These are phyloP conservation scores for Callyntrura sp. DNA, from an alignment of 2,888 invertebrate genomes.

Conservation along the genomic window DNA sequence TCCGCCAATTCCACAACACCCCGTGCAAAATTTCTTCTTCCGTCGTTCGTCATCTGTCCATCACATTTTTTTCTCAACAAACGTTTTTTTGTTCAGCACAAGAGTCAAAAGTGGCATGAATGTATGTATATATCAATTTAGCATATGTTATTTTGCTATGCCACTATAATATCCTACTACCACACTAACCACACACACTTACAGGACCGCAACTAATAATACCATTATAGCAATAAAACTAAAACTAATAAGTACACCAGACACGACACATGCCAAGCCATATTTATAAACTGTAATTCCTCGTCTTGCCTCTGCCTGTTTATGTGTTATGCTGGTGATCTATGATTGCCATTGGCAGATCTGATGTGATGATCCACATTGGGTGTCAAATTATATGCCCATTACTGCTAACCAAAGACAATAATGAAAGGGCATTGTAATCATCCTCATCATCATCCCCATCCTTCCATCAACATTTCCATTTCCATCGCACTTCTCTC, in stretches of 20 bases:
- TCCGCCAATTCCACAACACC: neutral
- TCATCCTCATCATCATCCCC: slow-evolving; percentile 13
- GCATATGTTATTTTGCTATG: neutral
- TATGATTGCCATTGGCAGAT: slow-evolving; percentile 31
- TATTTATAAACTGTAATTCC: neutral
- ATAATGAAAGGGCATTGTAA: slow-evolving; percentile 60
- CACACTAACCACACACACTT: neutral
- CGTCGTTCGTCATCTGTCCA: slow-evolving; percentile 61
- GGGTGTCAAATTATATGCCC: slow-evolving; percentile 73
- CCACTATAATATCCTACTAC: neutral
- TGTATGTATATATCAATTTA: neutral
- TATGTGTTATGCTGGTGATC: neutral
- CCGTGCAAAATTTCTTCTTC: slow-evolving; percentile 30
- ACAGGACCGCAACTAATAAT: neutral
- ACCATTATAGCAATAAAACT: neutral
- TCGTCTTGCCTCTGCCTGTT: neutral
- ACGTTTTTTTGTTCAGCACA: neutral
- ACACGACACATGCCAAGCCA: neutral
- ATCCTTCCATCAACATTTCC: slow-evolving; percentile 25
- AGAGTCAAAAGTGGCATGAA: neutral
- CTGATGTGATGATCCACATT: slow-evolving; percentile 62
- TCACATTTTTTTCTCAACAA: slow-evolving; percentile 26
- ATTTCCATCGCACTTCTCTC: slow-evolving; percentile 7
- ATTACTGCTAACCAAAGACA: slow-evolving; percentile 64
- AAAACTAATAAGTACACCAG: neutral